These are phyloP conservation scores for Coelopa frigida DNA, from an alignment of 1,140 invertebrate species.

Conservation along the genomic window DNA sequence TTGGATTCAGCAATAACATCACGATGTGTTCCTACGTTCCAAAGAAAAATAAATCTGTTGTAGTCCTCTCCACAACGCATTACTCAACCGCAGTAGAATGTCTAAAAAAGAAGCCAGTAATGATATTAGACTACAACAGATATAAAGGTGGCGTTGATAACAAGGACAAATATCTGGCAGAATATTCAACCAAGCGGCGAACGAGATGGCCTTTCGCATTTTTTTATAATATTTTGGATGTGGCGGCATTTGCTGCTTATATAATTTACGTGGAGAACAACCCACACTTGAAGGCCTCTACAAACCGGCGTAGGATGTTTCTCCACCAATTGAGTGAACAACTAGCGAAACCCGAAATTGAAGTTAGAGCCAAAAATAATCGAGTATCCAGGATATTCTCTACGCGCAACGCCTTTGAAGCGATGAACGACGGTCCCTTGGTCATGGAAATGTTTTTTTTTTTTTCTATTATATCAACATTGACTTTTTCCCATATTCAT, in stretches of 20 bases:
- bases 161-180: conserved; percentile 36
- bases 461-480: background rate
- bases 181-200: conserved; percentile 20
- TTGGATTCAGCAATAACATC: too few relatives aligned
- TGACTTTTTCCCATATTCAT: too few relatives aligned
- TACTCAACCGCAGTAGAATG: conserved; percentile 9
- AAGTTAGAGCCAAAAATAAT: background rate
- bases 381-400: background rate
- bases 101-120: conserved; percentile 33
- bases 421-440: background rate
- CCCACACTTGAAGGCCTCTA: background rate
- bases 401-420: background rate
- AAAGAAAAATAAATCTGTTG: conserved; percentile 23
- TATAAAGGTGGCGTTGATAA: conserved; percentile 47
- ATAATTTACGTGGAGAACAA: conserved; percentile 10
- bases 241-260: too few relatives aligned
- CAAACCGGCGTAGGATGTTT: conserved; percentile 4
- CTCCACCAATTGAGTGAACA: background rate
- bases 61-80: conserved; percentile 25
- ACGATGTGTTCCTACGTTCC: conserved; percentile 19
- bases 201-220: conserved; percentile 32
- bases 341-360: conserved; percentile 1
- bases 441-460: background rate
- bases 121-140: conserved; percentile 40
- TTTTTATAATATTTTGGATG: conserved; percentile 31